These are phyloP conservation scores for Globodera ellingtonae DNA, from an alignment of 1,140 invertebrate species.

Conservation along the genomic window DNA sequence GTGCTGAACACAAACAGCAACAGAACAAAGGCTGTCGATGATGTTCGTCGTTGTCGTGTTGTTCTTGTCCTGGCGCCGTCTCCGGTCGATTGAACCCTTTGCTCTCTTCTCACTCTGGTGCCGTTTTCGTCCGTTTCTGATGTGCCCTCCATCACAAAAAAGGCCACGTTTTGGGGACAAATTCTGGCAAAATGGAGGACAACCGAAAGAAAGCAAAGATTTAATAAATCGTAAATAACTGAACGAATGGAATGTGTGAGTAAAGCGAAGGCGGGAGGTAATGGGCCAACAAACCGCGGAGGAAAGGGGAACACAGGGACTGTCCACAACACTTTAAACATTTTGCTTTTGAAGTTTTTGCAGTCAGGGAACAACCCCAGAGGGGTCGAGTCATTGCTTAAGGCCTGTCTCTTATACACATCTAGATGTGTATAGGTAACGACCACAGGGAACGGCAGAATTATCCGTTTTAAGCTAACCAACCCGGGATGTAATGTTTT, in stretches of 20 bases:
- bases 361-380: neutral
- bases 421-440: no score
- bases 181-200: neutral
- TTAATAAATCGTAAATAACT: neutral
- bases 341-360: neutral
- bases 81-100: neutral
- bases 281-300: no score
- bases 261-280: no score
- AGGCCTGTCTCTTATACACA: no score
- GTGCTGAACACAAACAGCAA: neutral
- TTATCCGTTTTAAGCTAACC: neutral
- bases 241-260: no score
- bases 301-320: no score
- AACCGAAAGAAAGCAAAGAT: neutral
- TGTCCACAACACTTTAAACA: neutral
- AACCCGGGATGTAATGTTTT: conserved; percentile 59
- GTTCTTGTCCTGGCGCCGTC: no score
- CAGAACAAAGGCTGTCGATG: neutral
- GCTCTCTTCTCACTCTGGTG: neutral
- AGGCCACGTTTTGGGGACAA: neutral
- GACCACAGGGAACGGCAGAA: neutral
- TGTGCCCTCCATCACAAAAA: neutral
- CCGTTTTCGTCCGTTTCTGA: neutral
- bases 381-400: neutral
- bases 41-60: no score